Percentiles rank a stretch among this genome's conserved stretches.
phyloP scores from a whole-genome alignment of 2,797 vertebrate genomes.

The Pempheris klunzingeri region DNA sequence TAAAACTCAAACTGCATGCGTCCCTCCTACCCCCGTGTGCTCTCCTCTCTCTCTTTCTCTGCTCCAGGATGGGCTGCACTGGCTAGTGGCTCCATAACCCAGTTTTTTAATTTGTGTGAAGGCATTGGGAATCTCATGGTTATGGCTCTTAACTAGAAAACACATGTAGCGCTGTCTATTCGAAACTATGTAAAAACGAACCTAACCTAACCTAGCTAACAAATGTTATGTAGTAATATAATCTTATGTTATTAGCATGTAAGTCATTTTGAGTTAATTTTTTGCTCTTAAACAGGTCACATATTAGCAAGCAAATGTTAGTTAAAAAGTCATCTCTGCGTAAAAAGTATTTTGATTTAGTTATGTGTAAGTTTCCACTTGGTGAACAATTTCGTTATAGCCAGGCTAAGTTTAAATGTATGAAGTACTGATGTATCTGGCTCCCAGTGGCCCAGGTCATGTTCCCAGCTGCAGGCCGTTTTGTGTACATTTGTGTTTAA shows the following conservation, averaged over 20 bases:
- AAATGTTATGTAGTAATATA: background rate
- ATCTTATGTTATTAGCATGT: background rate
- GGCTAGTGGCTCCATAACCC: background rate
- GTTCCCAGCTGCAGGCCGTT: background rate
- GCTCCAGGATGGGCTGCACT: background rate
- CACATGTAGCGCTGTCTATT: background rate
- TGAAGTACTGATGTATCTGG: background rate
- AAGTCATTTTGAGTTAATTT: no score
- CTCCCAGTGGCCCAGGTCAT: background rate
- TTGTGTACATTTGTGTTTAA: constrained; percentile 8
- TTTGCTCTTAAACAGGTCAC: background rate
- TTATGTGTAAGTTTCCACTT: background rate
- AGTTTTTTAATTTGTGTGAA: background rate
- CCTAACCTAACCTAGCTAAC: background rate
- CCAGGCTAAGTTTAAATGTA: background rate
- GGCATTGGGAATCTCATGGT: fast-evolving
- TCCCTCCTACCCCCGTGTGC: background rate
- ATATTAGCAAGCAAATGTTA: background rate
- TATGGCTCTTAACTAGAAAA: background rate
- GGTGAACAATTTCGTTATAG: background rate
- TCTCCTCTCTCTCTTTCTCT: background rate
- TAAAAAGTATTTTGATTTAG: background rate
- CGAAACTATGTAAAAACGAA: background rate
- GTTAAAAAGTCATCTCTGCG: background rate
- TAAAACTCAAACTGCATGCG: background rate